Base-by-base conservation (phyloP, 1,140 invertebrate genomes). In the Fopius arisanus region DNA sequence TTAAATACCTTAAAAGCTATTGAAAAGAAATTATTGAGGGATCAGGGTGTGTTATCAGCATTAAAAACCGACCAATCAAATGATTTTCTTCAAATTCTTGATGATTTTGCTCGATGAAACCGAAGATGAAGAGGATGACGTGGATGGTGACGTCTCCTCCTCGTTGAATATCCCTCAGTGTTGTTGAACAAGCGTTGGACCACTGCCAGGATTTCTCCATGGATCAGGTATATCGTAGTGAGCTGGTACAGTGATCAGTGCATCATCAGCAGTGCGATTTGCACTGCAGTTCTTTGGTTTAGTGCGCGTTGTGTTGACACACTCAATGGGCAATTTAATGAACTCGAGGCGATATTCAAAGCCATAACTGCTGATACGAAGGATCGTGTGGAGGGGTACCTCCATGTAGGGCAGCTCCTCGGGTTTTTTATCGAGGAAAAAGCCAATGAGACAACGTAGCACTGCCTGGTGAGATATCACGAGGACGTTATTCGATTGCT, bases 381-480 rank as follows among this genome's bases (percentile, higher is more conserved):
- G 94, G 29, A 98, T 94, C 0, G 96, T 96, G 83, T 98, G 97
- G 2, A 98, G 87, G 2, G 96, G 96, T 0, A 97, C 95, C 79
- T 95, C 94, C 87, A 97, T 91, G 85, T 97, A 97, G 0, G 96
- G 96, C 19, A 98, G 87, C 81, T 97, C 95, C 69, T 95, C 93
- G 77, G 93, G 91, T 73, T 91, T 91, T 79, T 94, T 95, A 80
- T 97, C 95, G 72, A 96, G 87, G 86, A 97, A 98, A 83, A 96
- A 97, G 2, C 95, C 96, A 48, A 98, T 90, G 67, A 98, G 91
- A 87, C 96, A 97, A n/a, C 96, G 90, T 12, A 97, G 87, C 1
- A 98, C 94, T 0, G 96, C 96, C 83, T 98, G 96, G 85, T 98
- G 96, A 10, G 94, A 95, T 5, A 98, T 91, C 12, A 97, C 93